These are phyloP conservation scores for Actinernus sp. DNA, from an alignment of 92 coral and sea anemone genomes.

Conservation along the genomic window DNA sequence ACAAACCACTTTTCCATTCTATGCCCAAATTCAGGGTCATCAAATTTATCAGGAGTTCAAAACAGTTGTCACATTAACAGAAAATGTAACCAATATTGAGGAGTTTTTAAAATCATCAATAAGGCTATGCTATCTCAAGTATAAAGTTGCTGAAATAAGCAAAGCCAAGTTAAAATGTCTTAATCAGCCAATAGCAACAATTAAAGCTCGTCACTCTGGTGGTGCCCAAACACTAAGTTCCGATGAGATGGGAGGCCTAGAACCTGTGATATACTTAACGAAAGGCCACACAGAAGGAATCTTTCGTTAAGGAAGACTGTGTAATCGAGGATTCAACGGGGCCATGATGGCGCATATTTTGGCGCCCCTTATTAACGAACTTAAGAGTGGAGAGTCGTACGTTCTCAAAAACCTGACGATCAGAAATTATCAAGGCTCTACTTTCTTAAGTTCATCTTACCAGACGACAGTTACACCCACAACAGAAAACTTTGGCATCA, in stretches of 20 bases:
- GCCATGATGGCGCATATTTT: conserved; percentile 53
- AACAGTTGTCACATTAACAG: conserved; percentile 61
- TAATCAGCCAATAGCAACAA: conserved; percentile 48
- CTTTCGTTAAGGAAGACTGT: conserved; percentile 68
- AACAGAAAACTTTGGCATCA: conserved; percentile 21
- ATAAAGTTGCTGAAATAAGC: conserved; percentile 62
- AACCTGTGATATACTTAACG: too few relatives aligned
- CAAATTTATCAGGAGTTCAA: conserved; percentile 65
- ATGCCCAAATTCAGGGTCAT: conserved; percentile 59
- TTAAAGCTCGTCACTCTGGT: too few relatives aligned
- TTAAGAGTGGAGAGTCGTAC: conserved; percentile 43
- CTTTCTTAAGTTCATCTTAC: conserved; percentile 49
- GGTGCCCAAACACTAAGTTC: conserved; percentile 37
- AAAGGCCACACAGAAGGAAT: conserved; percentile 27
- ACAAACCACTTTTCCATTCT: conserved; percentile 61
- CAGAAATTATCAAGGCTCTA: conserved; percentile 41
- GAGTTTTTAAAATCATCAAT: conserved; percentile 39
- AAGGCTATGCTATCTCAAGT: conserved; percentile 40
- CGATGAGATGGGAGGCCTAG: too few relatives aligned
- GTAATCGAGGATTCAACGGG: conserved; percentile 61
- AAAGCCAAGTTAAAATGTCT: conserved; percentile 20
- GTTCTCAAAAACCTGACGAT: conserved; percentile 41
- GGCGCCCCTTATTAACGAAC: conserved; percentile 37
- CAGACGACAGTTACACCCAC: conserved; percentile 35
- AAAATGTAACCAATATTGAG: conserved; percentile 21